Percentiles rank a stretch among this genome's conserved stretches.
These are phyloP conservation scores for Eupleurogrammus muticus DNA, from an alignment of 2,797 vertebrate species.

Conservation along the genomic window DNA sequence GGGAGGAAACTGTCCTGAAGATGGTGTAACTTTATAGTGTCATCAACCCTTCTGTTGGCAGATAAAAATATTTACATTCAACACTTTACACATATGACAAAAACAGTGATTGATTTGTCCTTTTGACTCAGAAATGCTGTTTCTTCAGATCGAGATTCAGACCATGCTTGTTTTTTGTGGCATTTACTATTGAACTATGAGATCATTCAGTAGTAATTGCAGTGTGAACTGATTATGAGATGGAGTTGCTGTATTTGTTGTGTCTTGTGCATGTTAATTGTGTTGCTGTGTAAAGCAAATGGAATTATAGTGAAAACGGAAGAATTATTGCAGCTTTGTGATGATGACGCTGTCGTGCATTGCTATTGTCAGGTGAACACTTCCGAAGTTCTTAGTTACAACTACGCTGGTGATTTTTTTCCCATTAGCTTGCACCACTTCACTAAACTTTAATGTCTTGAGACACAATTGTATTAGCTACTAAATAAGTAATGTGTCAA, in stretches of 20 bases:
- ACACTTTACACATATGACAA: neutral
- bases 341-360: neutral
- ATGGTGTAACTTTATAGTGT: slow-evolving; percentile 14
- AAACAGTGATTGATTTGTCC: neutral
- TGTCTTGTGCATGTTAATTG: neutral
- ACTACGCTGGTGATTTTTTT: too few relatives aligned
- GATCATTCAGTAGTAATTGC: slow-evolving; percentile 8
- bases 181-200: neutral
- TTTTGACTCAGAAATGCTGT: neutral
- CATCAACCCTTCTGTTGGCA: neutral
- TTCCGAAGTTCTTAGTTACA: too few relatives aligned
- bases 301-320: neutral
- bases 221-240: neutral
- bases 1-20: slow-evolving; percentile 26
- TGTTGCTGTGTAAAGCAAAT: neutral
- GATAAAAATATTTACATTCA: slow-evolving; percentile 18
- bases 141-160: neutral
- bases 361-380: neutral
- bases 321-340: neutral
- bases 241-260: slow-evolving; percentile 3
- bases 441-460: too few relatives aligned
- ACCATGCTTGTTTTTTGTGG: neutral
- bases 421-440: too few relatives aligned
- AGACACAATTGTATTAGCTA: neutral
- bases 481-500: neutral